These are phyloP conservation scores for Furnarius figulus DNA, from an alignment of 2,113 vertebrate genomes.

Conservation along the genomic window DNA sequence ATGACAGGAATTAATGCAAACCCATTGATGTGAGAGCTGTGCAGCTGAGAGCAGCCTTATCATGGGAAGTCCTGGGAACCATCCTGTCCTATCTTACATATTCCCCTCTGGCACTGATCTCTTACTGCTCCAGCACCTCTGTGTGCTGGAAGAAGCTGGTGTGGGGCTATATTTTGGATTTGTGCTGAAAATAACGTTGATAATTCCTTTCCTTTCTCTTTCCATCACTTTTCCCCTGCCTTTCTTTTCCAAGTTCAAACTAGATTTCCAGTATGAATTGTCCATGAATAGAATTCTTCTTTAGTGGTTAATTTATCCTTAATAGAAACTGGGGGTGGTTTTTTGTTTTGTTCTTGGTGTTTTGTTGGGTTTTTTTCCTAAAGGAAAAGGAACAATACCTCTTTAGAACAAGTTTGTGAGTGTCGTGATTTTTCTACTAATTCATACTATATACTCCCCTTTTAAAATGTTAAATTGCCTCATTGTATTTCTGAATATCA, in stretches of 20 bases:
- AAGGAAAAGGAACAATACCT: slow-evolving; percentile 77
- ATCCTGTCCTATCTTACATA: not conserved
- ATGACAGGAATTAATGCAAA: not conserved
- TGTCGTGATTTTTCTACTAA: slow-evolving; percentile 80
- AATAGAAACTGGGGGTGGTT: slow-evolving; percentile 66
- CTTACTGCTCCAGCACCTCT: not conserved
- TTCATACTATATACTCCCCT: slow-evolving; percentile 67
- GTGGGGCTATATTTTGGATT: not conserved
- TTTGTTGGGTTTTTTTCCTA: slow-evolving; percentile 38
- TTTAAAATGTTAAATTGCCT: slow-evolving; percentile 79
- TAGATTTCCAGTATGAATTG: slow-evolving; percentile 66
- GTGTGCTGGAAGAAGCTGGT: not conserved
- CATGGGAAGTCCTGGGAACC: not conserved
- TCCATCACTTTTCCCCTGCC: not conserved
- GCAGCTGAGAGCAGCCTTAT: not conserved
- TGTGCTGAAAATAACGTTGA: not conserved
- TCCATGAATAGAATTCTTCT: slow-evolving; percentile 72
- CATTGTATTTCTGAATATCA: slow-evolving; percentile 81
- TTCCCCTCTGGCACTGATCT: not conserved
- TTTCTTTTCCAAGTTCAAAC: slow-evolving; percentile 68
- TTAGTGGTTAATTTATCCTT: slow-evolving; percentile 76
- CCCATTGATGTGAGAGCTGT: not conserved
- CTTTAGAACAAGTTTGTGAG: slow-evolving; percentile 78
- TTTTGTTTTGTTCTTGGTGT: not conserved
- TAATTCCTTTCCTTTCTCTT: not conserved